Percentiles rank a stretch among this genome's conserved stretches.
These are phyloP conservation scores for Catharus bicknelli DNA, from an alignment of 2,113 vertebrate genomes.

Conservation along the genomic window DNA sequence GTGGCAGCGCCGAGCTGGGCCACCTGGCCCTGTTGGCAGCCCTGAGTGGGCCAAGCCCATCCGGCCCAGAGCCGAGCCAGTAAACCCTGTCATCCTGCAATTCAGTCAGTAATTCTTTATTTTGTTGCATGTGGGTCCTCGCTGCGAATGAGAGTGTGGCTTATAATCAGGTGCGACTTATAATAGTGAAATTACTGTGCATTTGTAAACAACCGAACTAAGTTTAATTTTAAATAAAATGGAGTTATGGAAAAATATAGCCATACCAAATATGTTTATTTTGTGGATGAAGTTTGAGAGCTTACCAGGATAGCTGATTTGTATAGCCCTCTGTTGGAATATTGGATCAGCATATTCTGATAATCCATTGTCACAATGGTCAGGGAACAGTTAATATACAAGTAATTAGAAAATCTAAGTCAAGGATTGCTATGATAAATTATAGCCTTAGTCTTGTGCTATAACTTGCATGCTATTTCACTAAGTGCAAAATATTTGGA, in stretches of 20 bases:
- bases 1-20: too few species aligned
- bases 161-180: too few species aligned
- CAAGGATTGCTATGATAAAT: not conserved
- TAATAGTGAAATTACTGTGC: too few species aligned
- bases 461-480: not conserved
- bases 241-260: not conserved
- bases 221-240: not conserved
- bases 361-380: not conserved
- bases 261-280: not conserved
- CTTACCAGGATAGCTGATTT: not conserved
- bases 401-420: slow-evolving; percentile 5
- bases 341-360: not conserved
- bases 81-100: too few species aligned
- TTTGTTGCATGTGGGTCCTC: too few species aligned
- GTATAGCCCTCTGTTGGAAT: not conserved
- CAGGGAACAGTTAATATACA: not conserved
- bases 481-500: not conserved
- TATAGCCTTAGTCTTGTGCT: not conserved
- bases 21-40: too few species aligned
- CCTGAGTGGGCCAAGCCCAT: too few species aligned
- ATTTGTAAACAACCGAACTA: not conserved
- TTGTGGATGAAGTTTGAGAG: not conserved
- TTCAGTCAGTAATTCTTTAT: too few species aligned
- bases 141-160: too few species aligned
- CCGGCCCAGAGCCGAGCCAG: too few species aligned